Conservation (phyloP, 2,888 invertebrate species). For the Aphodius sticticus region DNA sequence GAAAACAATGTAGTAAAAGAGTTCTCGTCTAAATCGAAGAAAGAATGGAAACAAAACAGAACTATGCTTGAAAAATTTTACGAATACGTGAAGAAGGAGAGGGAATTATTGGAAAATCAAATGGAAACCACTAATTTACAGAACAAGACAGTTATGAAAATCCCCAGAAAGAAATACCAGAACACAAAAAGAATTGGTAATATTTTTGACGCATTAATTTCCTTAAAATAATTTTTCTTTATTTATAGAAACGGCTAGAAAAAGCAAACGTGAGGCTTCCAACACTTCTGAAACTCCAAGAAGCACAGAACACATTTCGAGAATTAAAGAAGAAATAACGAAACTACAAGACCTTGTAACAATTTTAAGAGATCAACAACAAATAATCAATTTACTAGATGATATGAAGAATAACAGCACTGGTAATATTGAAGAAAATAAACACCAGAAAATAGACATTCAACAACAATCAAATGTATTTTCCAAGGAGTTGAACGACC, state of each 20-base stretch:
- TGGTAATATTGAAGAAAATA: background rate
- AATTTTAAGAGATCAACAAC: slow-evolving; percentile 53
- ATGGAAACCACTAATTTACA: slow-evolving; percentile 18
- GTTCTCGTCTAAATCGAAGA: slow-evolving; percentile 9
- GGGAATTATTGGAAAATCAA: slow-evolving; percentile 27
- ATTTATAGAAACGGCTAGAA: background rate
- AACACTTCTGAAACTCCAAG: background rate
- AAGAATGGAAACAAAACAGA: slow-evolving; percentile 19
- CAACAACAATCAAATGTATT: background rate
- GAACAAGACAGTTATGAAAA: slow-evolving; percentile 13
- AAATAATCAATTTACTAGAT: slow-evolving; percentile 47
- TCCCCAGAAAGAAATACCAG: slow-evolving; percentile 17
- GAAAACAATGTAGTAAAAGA: background rate
- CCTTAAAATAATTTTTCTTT: background rate
- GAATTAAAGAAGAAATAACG: slow-evolving; percentile 51
- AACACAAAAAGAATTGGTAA: slow-evolving; percentile 5
- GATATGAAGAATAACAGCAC: slow-evolving; percentile 32
- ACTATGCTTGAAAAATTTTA: slow-evolving; percentile 32
- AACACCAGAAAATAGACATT: background rate
- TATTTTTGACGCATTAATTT: background rate
- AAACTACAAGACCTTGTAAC: slow-evolving; percentile 52
- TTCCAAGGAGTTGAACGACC: slow-evolving; percentile 18
- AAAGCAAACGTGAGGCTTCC: background rate
- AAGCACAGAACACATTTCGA: slow-evolving; percentile 40
- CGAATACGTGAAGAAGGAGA: slow-evolving; percentile 29